Evolutionary conservation across 23 tunicate species (phyloP).

Genomic region (Ascidia mentula): DNA sequence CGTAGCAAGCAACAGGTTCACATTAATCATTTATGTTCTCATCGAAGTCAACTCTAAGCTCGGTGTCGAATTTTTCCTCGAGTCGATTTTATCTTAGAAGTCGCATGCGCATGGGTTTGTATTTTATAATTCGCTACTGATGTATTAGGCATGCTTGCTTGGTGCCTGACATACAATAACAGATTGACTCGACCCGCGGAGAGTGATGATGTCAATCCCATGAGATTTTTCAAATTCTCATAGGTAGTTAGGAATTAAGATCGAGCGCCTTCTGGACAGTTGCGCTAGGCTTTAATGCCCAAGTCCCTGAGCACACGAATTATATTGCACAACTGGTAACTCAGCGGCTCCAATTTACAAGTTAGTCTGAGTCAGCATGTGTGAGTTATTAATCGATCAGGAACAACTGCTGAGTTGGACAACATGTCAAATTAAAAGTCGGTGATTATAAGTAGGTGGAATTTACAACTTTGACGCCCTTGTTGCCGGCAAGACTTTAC

Average conservation of each 20-base stretch:
- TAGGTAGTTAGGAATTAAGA: slow-evolving; percentile 9
- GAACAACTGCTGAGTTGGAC: not conserved
- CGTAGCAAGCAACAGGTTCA: not conserved
- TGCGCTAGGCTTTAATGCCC: not conserved
- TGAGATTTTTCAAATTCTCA: not conserved
- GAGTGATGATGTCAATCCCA: not conserved
- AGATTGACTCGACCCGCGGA: not conserved
- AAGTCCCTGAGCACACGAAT: not conserved
- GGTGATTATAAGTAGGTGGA: not conserved
- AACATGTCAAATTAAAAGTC: not conserved
- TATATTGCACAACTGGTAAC: not conserved
- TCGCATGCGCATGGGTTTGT: not conserved
- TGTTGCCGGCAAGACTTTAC: not conserved
- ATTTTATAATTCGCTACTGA: not conserved
- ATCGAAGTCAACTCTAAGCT: not conserved
- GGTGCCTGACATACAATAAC: slow-evolving; percentile 3
- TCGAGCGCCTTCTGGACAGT: slow-evolving; percentile 6
- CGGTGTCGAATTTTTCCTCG: not conserved
- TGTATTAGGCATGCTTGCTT: too few relatives aligned
- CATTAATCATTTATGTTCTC: not conserved
- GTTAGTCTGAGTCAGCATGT: not conserved
- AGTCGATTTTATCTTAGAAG: too few relatives aligned
- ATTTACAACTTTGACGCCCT: not conserved
- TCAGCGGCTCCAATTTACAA: not conserved
- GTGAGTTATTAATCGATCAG: not conserved